Conservation (phyloP, 2,888 invertebrate genomes). For the Dicycla oo region DNA sequence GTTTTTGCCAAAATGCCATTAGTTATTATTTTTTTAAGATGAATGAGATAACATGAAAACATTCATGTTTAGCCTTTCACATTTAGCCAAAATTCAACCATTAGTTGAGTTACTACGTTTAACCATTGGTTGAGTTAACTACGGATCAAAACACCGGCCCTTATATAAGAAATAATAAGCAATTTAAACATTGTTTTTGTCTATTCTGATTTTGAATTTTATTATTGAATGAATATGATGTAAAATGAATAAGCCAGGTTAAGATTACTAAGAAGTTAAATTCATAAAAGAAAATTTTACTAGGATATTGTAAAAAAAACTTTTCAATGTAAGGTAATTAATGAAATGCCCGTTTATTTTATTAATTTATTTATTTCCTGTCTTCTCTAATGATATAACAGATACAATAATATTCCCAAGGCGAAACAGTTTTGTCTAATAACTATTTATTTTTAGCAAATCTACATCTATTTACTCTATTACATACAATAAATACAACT, state of each 20-base stretch:
- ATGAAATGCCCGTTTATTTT: conserved; percentile 45
- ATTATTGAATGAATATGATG: no score
- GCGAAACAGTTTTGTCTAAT: conserved; percentile 77
- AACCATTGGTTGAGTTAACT: no score
- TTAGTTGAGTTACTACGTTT: no score
- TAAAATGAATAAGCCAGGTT: no score
- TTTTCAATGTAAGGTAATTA: conserved; percentile 5
- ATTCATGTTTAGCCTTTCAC: no score
- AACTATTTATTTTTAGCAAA: conserved; percentile 73
- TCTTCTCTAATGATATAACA: conserved; percentile 81
- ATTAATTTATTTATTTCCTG: conserved; percentile 79
- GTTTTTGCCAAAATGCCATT: no score
- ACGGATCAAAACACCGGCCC: no score
- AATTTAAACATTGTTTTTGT: background rate
- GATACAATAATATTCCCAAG: conserved; percentile 79
- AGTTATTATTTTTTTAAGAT: no score
- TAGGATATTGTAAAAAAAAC: background rate
- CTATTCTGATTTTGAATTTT: background rate
- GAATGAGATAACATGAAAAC: no score
- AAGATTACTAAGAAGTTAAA: no score
- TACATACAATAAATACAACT: conserved; percentile 84
- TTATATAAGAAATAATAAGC: no score
- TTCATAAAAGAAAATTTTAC: background rate
- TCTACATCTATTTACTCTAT: conserved; percentile 73
- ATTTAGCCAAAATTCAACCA: no score